Percentiles rank a stretch among this genome's conserved stretches.
Conservation (phyloP, 2,888 invertebrate genomes). For the Cataglyphis albicans region DNA sequence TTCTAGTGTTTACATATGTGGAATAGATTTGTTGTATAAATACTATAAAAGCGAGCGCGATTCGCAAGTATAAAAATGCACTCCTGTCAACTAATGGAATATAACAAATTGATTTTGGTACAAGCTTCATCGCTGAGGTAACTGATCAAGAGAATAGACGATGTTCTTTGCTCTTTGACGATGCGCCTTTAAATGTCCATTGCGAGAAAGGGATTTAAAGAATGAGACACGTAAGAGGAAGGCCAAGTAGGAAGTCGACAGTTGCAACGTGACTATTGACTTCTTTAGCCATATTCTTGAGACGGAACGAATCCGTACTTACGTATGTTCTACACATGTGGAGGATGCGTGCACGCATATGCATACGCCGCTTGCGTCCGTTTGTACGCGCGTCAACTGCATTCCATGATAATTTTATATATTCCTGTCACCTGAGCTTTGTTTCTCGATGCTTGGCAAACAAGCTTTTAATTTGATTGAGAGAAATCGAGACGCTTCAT, state of each 20-base stretch:
- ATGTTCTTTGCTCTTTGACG: no score
- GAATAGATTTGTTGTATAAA: neutral
- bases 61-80: constrained; percentile 21
- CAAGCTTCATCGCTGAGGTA: neutral
- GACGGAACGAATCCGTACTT: constrained; percentile 22
- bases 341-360: constrained; percentile 31
- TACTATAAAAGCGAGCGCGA: constrained; percentile 3
- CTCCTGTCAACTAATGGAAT: neutral
- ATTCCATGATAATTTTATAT: constrained; percentile 43
- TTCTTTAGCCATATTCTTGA: constrained; percentile 3
- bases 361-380: neutral
- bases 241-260: constrained; percentile 32
- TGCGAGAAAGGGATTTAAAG: constrained; percentile 3
- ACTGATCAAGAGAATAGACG: constrained; percentile 1
- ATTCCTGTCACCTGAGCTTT: constrained; percentile 18
- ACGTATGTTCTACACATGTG: neutral
- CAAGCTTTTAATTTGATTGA: neutral
- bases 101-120: constrained; percentile 29
- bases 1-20: neutral
- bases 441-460: neutral
- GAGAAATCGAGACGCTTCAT: neutral
- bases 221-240: neutral
- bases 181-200: neutral
- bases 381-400: constrained; percentile 37
- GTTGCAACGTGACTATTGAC: constrained; percentile 19